Percentiles rank a stretch among this genome's conserved stretches.
Conservation (phyloP, 2,113 vertebrate genomes). For the Conger conger region DNA sequence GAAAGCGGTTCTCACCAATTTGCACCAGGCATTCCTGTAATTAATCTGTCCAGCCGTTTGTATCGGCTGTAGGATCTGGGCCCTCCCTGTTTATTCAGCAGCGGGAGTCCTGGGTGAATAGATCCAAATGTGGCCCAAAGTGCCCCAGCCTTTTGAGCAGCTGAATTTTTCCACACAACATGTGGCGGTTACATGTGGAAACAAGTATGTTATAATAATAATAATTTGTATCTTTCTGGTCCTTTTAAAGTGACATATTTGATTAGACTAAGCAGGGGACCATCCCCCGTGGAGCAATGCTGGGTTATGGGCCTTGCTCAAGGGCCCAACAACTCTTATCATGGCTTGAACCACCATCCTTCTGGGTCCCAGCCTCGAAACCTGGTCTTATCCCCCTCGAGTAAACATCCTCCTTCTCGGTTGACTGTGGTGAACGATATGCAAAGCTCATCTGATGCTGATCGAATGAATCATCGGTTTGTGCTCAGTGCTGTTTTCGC, state of each 20-base stretch:
- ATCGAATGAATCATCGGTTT: not conserved
- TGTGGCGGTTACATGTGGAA: not conserved
- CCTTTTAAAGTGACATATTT: no score
- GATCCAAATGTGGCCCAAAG: not conserved
- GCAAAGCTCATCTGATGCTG: not conserved
- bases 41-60: not conserved
- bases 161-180: not conserved
- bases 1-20: slow-evolving; percentile 1
- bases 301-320: no score
- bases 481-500: not conserved
- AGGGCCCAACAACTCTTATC: no score
- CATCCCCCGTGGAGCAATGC: no score
- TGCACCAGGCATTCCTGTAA: not conserved
- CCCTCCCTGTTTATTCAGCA: slow-evolving; percentile 10
- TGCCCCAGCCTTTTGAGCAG: not conserved
- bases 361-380: no score
- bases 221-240: no score
- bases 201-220: not conserved
- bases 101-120: not conserved
- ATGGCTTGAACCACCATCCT: no score
- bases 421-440: not conserved
- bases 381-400: not conserved
- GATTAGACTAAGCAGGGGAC: no score
- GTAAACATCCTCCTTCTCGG: not conserved
- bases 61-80: slow-evolving; percentile 12